Base-by-base conservation (phyloP, 1,140 invertebrate species). In the Paramacrobiotus metropolitanus region DNA sequence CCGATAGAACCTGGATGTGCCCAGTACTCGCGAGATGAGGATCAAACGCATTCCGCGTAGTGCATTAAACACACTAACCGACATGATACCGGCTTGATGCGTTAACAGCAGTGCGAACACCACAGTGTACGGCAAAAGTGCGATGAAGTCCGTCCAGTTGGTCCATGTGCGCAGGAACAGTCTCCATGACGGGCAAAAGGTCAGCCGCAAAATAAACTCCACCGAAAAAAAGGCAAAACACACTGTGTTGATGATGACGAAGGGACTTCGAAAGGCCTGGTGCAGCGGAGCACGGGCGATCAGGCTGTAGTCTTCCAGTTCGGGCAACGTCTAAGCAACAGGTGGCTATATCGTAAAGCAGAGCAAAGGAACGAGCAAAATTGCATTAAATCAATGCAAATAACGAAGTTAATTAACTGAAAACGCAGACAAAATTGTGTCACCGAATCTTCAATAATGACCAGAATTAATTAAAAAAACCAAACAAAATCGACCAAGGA, bases 121-220 rank as follows among this genome's bases (percentile, higher is more conserved):
- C 4, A 55, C 24, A 4, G 24, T 18, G 24, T 55, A 55, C 9
- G 48, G 48, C 24, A 55, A 24, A 24, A 55, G 9, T 9, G 48
- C 9, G 9, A 55, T 4, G 48, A 55, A 24, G 48, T 55, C 48
- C 9, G 48, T 55, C 48, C 48, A 55, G 48, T 55, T 55, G 48
- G 48, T 24, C 48, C 48, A 55, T 9, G 15, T 18, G 4, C 9
- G 24, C 4, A 24, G 9, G 24, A 55, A 55, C 9, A 24, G 4
- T 18, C 24, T 28, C 48, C 4, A 4, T 9, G 9, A 18, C 24
- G 48, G 48, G 24, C 48, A 55, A 4, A 24, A 18, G 9, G 24
- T 4, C 4, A 55, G 24, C 9, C 48, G 48, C 9, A 28, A 24
- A 24, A 55, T 4, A 24, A 55, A 55, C 24, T 55, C 48, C 15